Evolutionary conservation across 2,888 invertebrate species (phyloP).

Genomic region (Philopedon plagiatum): DNA sequence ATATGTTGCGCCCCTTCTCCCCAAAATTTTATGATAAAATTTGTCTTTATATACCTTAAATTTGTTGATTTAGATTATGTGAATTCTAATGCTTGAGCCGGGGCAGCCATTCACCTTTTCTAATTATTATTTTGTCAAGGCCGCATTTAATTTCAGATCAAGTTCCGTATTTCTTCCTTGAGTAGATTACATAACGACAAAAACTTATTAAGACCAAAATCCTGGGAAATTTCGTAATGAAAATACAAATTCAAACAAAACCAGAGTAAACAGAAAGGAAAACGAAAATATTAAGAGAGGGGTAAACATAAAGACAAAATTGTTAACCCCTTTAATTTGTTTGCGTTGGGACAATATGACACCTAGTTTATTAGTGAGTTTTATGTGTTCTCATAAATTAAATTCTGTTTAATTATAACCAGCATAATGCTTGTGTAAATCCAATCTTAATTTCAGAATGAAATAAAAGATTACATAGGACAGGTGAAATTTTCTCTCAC

Average conservation of each 20-base stretch:
- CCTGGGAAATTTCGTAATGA: not conserved
- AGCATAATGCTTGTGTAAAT: not conserved
- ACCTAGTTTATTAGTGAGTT: slow-evolving; percentile 1
- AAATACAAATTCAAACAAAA: slow-evolving; percentile 8
- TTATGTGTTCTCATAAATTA: slow-evolving; percentile 19
- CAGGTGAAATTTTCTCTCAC: too few relatives aligned
- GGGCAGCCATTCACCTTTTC: too few relatives aligned
- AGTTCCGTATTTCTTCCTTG: not conserved
- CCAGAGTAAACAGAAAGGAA: slow-evolving; percentile 32
- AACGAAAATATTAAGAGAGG: slow-evolving; percentile 22
- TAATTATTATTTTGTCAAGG: too few relatives aligned
- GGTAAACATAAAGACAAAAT: slow-evolving; percentile 25
- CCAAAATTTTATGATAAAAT: too few relatives aligned
- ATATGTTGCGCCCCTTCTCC: too few relatives aligned
- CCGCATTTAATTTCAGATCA: not conserved
- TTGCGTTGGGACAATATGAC: slow-evolving; percentile 17
- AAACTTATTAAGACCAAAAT: not conserved
- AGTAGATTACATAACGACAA: not conserved
- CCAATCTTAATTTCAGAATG: not conserved
- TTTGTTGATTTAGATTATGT: too few relatives aligned
- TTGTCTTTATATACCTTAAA: too few relatives aligned
- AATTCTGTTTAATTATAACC: slow-evolving; percentile 22
- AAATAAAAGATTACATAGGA: too few relatives aligned
- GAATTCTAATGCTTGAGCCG: too few relatives aligned
- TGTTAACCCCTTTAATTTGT: slow-evolving; percentile 40